Evolutionary conservation across 2,888 invertebrate species (phyloP), one percentile per base, ranked within the genome.

Genomic region (Coelopa pilipes): DNA sequence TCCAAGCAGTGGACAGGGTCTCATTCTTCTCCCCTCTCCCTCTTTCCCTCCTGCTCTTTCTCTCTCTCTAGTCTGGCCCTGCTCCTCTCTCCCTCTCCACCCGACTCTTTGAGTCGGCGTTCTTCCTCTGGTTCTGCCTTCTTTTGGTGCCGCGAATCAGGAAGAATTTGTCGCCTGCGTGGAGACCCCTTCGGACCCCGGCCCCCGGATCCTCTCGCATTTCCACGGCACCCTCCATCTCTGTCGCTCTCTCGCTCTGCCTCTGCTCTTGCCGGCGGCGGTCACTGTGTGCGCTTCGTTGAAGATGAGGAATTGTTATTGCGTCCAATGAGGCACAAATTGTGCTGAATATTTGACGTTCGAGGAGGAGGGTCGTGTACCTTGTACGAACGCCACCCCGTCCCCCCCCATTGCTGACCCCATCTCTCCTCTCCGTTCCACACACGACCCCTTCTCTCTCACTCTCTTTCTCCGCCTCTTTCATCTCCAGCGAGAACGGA

Each of bases 261-360:
- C 34, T 10, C 57, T 34, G 7, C 34, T 34, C 34, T 34, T 34
- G 34, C 34, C 34, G 2, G 2, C 34, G 34, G 34, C 34, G 19
- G 59, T 19, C 62, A 73, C 63, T 73, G 74, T 73, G 46, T 70
- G 60, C 49, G 76, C 73, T 73, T 78, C 79, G 77, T 77, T 79
- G 80, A 82, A 84, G 82, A 84, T 85, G 84, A 85, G 78, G 82
- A 80, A 85, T 85, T 84, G 83, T 82, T 85, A 84, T 85, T 80
- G 83, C 78, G 78, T 78, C 80, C 84, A 82, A 84, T 85, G 85
- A 83, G 83, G 82, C 85, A 82, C 84, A 85, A 85, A 84, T 84
- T 84, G 83, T 82, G 80, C 82, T 49, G 49, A 34, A 65, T 63
- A 55, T 65, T 63, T 65, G 71, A 71, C 63, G 53, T 55, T 55